These are phyloP conservation scores for Augiades crinisus DNA, from an alignment of 2,888 invertebrate genomes.

Conservation along the genomic window DNA sequence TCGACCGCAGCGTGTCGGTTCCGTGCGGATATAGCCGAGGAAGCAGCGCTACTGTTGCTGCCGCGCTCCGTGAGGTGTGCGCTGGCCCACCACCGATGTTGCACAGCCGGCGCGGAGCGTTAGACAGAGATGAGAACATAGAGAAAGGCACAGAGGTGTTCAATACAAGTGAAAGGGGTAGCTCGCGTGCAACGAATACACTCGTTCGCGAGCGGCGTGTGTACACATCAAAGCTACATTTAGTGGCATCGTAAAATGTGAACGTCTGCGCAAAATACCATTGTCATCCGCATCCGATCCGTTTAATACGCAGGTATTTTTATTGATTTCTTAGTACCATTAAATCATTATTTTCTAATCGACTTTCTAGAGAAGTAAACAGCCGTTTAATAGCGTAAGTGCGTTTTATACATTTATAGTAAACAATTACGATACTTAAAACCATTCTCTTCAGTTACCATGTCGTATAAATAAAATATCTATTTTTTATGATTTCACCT, in stretches of 20 bases:
- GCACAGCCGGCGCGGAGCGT: constrained; percentile 55
- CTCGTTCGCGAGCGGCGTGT: constrained; percentile 45
- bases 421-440: no score
- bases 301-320: constrained; percentile 27
- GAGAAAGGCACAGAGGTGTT: constrained; percentile 73
- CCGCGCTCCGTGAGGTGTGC: constrained; percentile 55
- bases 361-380: constrained; percentile 3
- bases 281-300: constrained; percentile 30
- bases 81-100: constrained; percentile 62
- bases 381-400: not conserved
- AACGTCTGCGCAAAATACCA: constrained; percentile 34
- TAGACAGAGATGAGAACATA: constrained; percentile 74
- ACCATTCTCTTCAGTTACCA: no score
- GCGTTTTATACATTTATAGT: not conserved
- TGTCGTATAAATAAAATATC: not conserved
- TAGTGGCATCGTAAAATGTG: constrained; percentile 38
- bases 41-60: constrained; percentile 70
- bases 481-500: not conserved
- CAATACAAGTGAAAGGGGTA: constrained; percentile 79
- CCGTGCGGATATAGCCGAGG: constrained; percentile 74
- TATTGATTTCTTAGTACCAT: not conserved
- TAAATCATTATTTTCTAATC: constrained; percentile 5
- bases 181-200: constrained; percentile 67
- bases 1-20: constrained; percentile 62
- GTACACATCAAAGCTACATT: constrained; percentile 45